Evolutionary conservation across 1,140 invertebrate genomes (phyloP).

Genomic region (Drosophila sulfurigaster): DNA sequence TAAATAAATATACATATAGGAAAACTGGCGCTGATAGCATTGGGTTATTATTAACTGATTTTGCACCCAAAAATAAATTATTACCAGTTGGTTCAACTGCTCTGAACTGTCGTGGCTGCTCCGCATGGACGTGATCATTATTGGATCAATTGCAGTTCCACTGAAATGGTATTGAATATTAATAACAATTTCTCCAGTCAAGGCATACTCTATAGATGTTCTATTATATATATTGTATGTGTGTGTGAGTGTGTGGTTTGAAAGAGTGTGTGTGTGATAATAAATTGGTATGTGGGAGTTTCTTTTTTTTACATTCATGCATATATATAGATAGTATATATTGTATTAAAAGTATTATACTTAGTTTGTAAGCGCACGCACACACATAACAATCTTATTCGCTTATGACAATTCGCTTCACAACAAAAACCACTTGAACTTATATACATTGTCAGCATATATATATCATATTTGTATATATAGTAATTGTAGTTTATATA

Average conservation of each 20-base stretch:
- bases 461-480: conserved; percentile 35
- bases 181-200: conserved; percentile 37
- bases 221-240: conserved; percentile 20
- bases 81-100: conserved; percentile 63
- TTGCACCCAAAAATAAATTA: conserved; percentile 58
- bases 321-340: conserved; percentile 32
- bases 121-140: conserved; percentile 15
- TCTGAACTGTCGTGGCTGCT: conserved; percentile 16
- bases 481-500: conserved; percentile 31
- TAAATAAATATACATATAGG: conserved; percentile 24
- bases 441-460: conserved; percentile 50
- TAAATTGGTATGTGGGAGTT: conserved; percentile 33
- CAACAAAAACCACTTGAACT: conserved; percentile 50
- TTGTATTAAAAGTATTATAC: conserved; percentile 27
- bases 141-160: conserved; percentile 47
- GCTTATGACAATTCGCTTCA: conserved; percentile 37
- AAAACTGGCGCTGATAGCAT: conserved; percentile 19
- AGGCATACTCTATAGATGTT: conserved; percentile 15
- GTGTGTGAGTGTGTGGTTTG: conserved; percentile 6
- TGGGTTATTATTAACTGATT: conserved; percentile 19
- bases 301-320: conserved; percentile 43
- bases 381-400: conserved; percentile 49
- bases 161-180: conserved; percentile 74
- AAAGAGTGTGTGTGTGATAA: conserved; percentile 1
- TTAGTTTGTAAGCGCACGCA: conserved; percentile 45